phyloP scores from a whole-genome alignment of 2,797 vertebrate genomes.

The Rhynchotus rufescens region DNA sequence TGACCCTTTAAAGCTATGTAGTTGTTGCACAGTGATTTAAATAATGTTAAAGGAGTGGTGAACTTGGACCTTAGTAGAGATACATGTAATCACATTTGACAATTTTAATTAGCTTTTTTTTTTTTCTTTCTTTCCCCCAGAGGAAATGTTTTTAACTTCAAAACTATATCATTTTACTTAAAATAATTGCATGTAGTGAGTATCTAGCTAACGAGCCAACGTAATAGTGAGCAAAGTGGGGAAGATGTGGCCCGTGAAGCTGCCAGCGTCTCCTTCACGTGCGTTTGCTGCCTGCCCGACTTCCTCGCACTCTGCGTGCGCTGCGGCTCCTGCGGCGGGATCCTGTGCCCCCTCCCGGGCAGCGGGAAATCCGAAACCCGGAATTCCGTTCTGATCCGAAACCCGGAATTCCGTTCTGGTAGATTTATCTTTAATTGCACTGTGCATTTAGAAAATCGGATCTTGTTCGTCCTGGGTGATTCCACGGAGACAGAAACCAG shows the following conservation, averaged over 20 bases:
- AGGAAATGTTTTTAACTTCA: background rate
- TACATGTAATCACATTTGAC: background rate
- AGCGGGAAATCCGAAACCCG: background rate
- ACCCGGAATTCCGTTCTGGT: background rate
- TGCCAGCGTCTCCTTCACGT: background rate
- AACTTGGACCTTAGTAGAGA: background rate
- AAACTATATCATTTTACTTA: background rate
- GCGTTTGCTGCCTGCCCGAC: conserved; percentile 4
- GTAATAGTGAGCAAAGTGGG: accelerated
- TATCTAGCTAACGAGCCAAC: background rate
- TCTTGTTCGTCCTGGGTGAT: background rate
- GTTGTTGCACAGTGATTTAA: background rate
- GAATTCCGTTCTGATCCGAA: background rate
- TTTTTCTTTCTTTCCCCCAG: background rate
- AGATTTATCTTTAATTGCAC: conserved; percentile 21
- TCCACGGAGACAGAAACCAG: background rate
- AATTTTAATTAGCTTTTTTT: background rate
- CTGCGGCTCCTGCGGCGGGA: background rate
- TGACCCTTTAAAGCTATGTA: background rate
- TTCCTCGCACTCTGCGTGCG: conserved; percentile 17
- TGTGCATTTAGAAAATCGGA: background rate
- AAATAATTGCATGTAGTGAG: background rate
- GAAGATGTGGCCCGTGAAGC: background rate
- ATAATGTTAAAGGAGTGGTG: background rate
- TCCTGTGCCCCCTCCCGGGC: background rate